Conservation (phyloP, 2,113 vertebrate genomes). For the Rynchops niger region DNA sequence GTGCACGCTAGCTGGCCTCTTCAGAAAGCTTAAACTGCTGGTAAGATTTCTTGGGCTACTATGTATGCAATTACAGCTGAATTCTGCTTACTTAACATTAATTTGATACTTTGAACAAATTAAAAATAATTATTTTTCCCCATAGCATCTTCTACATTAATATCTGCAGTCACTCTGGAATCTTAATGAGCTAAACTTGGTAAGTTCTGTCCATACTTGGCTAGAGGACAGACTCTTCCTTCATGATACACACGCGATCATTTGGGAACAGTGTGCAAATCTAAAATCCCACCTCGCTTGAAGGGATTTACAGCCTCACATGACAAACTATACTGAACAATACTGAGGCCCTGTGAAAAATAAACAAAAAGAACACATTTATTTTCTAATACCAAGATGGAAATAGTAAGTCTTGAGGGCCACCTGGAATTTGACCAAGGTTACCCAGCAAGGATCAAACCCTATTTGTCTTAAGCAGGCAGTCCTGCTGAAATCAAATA, state of each 20-base stretch:
- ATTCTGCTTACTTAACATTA: slow-evolving; percentile 35
- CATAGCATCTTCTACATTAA: slow-evolving; percentile 1
- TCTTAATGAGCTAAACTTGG: slow-evolving; percentile 16
- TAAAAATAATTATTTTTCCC: slow-evolving; percentile 47
- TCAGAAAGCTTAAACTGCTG: background rate
- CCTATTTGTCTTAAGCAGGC: slow-evolving; percentile 42
- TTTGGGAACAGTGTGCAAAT: slow-evolving; percentile 11
- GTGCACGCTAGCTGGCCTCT: background rate
- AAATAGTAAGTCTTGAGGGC: slow-evolving; percentile 29
- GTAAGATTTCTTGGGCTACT: background rate
- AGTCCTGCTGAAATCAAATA: slow-evolving; percentile 44
- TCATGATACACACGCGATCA: background rate
- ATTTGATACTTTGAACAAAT: slow-evolving; percentile 31
- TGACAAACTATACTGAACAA: slow-evolving; percentile 33
- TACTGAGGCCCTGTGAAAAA: slow-evolving; percentile 25
- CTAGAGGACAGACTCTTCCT: background rate
- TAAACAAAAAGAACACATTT: slow-evolving; percentile 32
- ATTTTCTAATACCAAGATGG: slow-evolving; percentile 35
- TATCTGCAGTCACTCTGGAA: slow-evolving; percentile 20
- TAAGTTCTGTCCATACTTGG: background rate
- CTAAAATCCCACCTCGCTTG: slow-evolving; percentile 33
- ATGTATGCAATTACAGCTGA: background rate
- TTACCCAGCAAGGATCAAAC: slow-evolving; percentile 57
- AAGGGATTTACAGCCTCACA: slow-evolving; percentile 40
- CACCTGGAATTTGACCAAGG: slow-evolving; percentile 49